Conservation (phyloP, 1,140 invertebrate genomes). For the Caerostris darwini region DNA sequence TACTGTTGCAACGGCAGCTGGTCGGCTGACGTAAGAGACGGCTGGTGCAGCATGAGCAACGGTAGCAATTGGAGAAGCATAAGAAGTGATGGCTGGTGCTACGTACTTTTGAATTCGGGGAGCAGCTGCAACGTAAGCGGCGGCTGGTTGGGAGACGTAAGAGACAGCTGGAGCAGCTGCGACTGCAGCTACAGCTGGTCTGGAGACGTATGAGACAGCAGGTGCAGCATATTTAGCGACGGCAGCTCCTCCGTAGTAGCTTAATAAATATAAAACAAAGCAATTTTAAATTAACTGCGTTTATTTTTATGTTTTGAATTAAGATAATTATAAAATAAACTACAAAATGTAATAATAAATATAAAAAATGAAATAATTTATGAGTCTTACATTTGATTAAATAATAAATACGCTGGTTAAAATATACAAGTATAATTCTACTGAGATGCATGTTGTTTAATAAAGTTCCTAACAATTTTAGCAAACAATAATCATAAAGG, state of each 20-base stretch:
- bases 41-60: neutral
- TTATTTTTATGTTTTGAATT: too few species aligned
- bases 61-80: neutral
- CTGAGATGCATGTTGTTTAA: too few species aligned
- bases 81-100: neutral
- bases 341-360: too few species aligned
- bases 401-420: too few species aligned
- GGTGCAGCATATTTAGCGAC: neutral
- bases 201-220: slow-evolving; percentile 12
- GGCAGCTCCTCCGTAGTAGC: slow-evolving; percentile 3
- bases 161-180: slow-evolving; percentile 6
- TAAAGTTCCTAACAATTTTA: too few species aligned
- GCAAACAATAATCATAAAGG: too few species aligned
- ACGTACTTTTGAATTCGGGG: neutral
- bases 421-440: too few species aligned
- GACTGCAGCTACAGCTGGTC: neutral
- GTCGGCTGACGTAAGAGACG: neutral
- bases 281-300: too few species aligned
- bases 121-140: neutral
- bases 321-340: too few species aligned
- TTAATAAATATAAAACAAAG: neutral
- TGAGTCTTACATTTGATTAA: too few species aligned
- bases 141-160: slow-evolving; percentile 2
- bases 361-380: too few species aligned
- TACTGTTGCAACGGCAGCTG: neutral